Percentiles rank a stretch among this genome's conserved stretches.
phyloP scores from a whole-genome alignment of 2,797 vertebrate species.

The Odontamblyopus lacepedii region DNA sequence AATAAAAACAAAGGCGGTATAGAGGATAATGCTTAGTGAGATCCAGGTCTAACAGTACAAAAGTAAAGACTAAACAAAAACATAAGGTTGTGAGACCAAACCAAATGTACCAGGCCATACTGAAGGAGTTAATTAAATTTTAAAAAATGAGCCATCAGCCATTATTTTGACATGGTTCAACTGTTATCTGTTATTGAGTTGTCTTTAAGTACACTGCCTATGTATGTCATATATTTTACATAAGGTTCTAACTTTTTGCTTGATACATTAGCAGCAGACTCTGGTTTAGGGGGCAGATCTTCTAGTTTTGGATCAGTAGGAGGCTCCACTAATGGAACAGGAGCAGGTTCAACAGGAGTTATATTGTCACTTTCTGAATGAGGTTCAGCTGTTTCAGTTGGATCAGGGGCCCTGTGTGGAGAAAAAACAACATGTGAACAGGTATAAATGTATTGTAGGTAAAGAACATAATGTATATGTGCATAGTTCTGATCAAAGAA shows the following conservation, averaged over 20 bases:
- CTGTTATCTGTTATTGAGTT: neutral
- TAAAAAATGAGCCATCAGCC: neutral
- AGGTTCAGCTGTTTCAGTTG: constrained; percentile 24
- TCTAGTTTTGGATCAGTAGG: constrained; percentile 14
- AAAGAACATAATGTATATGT: neutral
- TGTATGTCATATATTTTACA: neutral
- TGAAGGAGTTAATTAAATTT: no score
- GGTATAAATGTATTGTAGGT: neutral
- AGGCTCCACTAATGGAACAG: neutral
- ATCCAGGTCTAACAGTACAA: neutral
- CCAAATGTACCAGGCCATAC: no score
- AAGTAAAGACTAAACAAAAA: no score
- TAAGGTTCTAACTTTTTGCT: constrained; percentile 45
- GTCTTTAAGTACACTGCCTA: neutral
- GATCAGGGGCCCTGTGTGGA: constrained; percentile 38
- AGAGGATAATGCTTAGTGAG: neutral
- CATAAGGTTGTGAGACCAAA: no score
- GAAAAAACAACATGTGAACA: neutral
- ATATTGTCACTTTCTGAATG: constrained; percentile 21
- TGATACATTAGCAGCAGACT: constrained; percentile 20
- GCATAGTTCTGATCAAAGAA: neutral
- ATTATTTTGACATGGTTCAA: neutral
- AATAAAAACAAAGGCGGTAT: constrained; percentile 4
- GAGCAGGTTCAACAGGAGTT: constrained; percentile 13
- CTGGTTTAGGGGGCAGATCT: constrained; percentile 15